Base-by-base conservation (phyloP, 1,140 invertebrate species). In the Brachionus rubens region DNA sequence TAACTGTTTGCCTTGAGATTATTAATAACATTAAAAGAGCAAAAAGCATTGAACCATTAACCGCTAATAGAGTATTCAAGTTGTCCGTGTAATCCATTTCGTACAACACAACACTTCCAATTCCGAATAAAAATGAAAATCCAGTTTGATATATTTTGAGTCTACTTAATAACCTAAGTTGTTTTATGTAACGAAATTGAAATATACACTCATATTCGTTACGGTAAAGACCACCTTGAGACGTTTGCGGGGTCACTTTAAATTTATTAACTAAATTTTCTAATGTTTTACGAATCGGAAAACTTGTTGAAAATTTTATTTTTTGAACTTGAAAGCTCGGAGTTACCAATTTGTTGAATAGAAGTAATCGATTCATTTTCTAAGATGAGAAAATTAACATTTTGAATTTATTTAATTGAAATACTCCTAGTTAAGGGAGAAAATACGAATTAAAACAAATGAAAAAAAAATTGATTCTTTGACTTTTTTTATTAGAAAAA, bases 121-220 rank as follows among this genome's bases (percentile, higher is more conserved):
- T 0, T 12, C 21, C 68, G 12, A 54, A 50, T 9, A 72, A 26
- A 28, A 54, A 21, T 19, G 68, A 72, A 21, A 72, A 54, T 4
- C 68, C 46, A 30, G 68, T 72, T 50, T 72, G 68, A 54, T 72
- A 72, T 5, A 72, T 30, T 52, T 72, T 72, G 2, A 54, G n/a
- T 52, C 68, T 72, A 50, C 46, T 72, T 9, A 28, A 19, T 21
- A 72, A 40, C 50, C 68, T 72, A 24, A 72, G 19, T 6, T 72
- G 68, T 24, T 72, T 72, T 12, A 72, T 72, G 9, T 36, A 72
- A 16, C 68, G 68, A 52, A 72, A 72, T 26, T 72, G n/a, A 26
- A 52, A 30, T 16, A 72, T 72, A 19, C 68, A 72, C 40, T 50
- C 33, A 40, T 19, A 72, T 19, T 72, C 68, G 24, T 72, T 54